These are phyloP conservation scores for Passer domesticus DNA, from an alignment of 2,113 vertebrate species.

Conservation along the genomic window DNA sequence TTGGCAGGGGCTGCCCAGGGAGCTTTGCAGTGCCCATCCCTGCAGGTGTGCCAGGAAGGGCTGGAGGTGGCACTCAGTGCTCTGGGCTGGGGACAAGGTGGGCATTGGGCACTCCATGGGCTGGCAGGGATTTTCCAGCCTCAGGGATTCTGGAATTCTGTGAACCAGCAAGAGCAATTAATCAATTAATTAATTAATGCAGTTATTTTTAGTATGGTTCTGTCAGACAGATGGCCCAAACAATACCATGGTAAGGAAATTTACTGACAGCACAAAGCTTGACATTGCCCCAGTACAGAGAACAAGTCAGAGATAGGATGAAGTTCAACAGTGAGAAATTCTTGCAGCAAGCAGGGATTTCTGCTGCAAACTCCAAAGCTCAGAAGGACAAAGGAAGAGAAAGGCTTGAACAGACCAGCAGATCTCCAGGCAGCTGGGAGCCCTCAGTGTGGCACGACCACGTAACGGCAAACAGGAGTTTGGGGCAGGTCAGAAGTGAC, in stretches of 20 bases:
- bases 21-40: neutral
- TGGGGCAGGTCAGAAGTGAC: neutral
- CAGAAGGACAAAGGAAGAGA: neutral
- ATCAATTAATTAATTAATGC: neutral
- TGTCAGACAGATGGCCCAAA: neutral
- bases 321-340: neutral
- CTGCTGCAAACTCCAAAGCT: neutral
- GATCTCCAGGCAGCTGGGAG: neutral
- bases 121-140: neutral
- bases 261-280: neutral
- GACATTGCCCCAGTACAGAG: neutral
- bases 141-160: fast-evolving
- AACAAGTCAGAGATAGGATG: neutral
- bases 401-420: neutral
- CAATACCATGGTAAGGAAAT: neutral
- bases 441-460: fast-evolving
- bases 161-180: neutral
- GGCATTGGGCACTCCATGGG: neutral
- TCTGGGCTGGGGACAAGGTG: neutral
- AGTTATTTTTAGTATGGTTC: neutral
- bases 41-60: neutral
- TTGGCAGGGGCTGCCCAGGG: neutral
- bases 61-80: neutral
- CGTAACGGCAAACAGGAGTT: fast-evolving
- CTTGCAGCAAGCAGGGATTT: neutral